A percentile compares a stretch with the other conserved stretches of the same genome.
Conservation (phyloP, 2,113 vertebrate genomes). For the Zapus hudsonius region DNA sequence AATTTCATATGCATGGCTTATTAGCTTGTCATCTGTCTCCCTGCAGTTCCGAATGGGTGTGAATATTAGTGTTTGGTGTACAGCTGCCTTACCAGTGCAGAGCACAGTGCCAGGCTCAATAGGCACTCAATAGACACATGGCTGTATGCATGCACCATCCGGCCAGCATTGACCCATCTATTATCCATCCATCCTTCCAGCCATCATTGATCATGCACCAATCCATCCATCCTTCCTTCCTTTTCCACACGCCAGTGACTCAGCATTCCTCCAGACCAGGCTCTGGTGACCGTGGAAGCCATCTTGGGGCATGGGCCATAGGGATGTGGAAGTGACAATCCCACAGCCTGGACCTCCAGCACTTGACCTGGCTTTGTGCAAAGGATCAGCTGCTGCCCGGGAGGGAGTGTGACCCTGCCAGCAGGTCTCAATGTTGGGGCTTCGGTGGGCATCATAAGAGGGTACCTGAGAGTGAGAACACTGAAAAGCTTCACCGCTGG, state of each 20-base stretch:
- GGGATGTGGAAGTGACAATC: neutral
- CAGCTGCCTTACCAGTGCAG: neutral
- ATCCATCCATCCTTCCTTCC: neutral
- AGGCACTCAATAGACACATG: neutral
- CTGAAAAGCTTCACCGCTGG: neutral
- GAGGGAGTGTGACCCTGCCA: neutral
- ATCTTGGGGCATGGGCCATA: rapidly evolving
- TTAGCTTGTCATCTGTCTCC: neutral
- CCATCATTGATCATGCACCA: too few species aligned
- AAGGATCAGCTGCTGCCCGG: neutral
- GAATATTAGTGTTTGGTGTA: neutral
- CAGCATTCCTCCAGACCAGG: neutral
- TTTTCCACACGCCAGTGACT: too few species aligned
- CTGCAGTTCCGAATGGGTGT: neutral
- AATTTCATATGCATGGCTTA: neutral
- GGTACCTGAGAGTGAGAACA: neutral
- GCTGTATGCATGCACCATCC: neutral
- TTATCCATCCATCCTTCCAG: neutral
- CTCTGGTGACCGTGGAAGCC: neutral
- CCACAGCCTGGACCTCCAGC: rapidly evolving
- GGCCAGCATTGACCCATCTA: too few species aligned
- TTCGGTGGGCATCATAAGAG: neutral
- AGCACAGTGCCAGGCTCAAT: neutral
- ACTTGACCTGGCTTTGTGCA: neutral
- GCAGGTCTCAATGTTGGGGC: neutral